These are phyloP conservation scores for Amorpha juglandis DNA, from an alignment of 2,888 invertebrate species.

Conservation along the genomic window DNA sequence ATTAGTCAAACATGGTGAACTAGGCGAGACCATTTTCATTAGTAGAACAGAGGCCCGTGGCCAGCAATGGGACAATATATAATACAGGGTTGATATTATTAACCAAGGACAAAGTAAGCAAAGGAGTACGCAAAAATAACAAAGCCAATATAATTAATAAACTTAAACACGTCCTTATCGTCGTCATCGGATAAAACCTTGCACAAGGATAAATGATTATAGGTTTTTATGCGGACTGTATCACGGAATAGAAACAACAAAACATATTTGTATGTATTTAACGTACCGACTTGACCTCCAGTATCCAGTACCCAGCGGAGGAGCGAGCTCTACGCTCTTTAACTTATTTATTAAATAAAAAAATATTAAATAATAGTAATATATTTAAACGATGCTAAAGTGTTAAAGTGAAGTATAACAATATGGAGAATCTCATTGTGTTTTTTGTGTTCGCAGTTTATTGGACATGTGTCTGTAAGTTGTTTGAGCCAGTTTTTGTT, in stretches of 20 bases:
- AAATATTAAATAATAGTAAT: constrained; percentile 22
- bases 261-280: constrained; percentile 66
- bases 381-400: constrained; percentile 31
- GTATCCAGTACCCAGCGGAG: constrained; percentile 65
- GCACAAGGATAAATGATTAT: constrained; percentile 10
- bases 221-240: constrained; percentile 56
- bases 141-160: too few relatives aligned
- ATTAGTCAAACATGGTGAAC: too few relatives aligned
- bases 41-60: too few relatives aligned
- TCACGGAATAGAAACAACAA: constrained; percentile 54
- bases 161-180: too few relatives aligned
- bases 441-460: constrained; percentile 53
- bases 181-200: not conserved
- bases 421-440: constrained; percentile 54
- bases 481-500: constrained; percentile 28
- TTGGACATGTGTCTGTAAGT: constrained; percentile 59
- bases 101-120: too few relatives aligned
- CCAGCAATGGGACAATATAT: too few relatives aligned
- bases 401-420: constrained; percentile 41
- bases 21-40: too few relatives aligned
- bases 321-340: constrained; percentile 42
- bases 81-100: too few relatives aligned
- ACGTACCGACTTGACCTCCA: constrained; percentile 71
- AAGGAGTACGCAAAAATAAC: too few relatives aligned
- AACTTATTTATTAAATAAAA: constrained; percentile 32